Evolutionary conservation across 92 coral and sea anemone species (phyloP).

Genomic region (Parazoanthus swiftii): DNA sequence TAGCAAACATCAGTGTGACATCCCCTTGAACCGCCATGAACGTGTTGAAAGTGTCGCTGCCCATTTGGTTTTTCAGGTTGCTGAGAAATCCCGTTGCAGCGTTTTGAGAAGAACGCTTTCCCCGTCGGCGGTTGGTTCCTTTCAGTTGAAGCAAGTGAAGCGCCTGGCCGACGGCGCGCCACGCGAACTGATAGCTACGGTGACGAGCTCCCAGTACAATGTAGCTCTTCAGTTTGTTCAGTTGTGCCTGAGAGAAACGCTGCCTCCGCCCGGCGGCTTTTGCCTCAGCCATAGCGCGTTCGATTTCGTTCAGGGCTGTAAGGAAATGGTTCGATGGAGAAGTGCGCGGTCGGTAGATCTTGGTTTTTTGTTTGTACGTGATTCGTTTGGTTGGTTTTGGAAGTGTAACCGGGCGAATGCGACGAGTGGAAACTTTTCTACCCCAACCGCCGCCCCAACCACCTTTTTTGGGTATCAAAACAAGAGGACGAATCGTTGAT

Average conservation of each 20-base stretch:
- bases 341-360: constrained; percentile 57
- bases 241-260: constrained; percentile 5
- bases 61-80: constrained; percentile 63
- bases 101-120: constrained; percentile 58
- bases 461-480: not conserved
- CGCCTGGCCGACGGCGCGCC: constrained; percentile 56
- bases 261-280: constrained; percentile 38
- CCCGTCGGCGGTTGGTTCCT: constrained; percentile 29
- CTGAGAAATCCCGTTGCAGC: constrained; percentile 59
- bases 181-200: constrained; percentile 55
- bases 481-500: not conserved
- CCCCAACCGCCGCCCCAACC: not conserved
- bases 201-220: constrained; percentile 47
- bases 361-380: constrained; percentile 43
- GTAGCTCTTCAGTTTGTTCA: constrained; percentile 28
- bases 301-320: constrained; percentile 76
- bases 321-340: constrained; percentile 82
- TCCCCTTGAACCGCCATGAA: constrained; percentile 92
- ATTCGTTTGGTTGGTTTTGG: constrained; percentile 12
- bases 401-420: not conserved
- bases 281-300: constrained; percentile 75
- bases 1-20: constrained; percentile 90
- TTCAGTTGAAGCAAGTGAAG: constrained; percentile 46
- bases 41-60: constrained; percentile 64
- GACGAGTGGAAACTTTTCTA: not conserved